Base-by-base conservation (phyloP, 1,140 invertebrate genomes). In the Hormaphis cornu region DNA sequence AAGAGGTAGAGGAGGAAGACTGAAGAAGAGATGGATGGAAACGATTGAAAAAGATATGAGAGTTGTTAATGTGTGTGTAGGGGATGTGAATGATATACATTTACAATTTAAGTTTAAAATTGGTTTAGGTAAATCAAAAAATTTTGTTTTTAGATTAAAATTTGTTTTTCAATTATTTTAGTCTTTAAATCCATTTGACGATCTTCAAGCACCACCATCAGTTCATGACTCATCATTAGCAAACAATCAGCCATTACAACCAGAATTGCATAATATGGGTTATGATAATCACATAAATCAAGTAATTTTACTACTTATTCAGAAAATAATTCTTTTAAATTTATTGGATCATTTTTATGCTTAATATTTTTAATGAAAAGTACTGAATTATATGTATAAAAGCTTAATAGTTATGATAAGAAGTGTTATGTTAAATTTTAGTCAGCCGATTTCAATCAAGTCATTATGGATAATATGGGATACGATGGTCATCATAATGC, bases 401-500 rank as follows among this genome's bases (percentile, higher is more conserved):
- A 33, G 4, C 30, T 33, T 33, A 33, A 6, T 6, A 33, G 9
- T 56, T 35, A 35, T 35, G 16, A 33, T 20, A 30, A 14, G 28
- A 10, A 37, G 16, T 37, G 16, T 58, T 37, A 28, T 50, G 14
- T 48, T 66, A 22, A n/a, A 50, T 50, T 48, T 48, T 35, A 66
- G 61, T 33, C 61, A 8, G 20, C 46, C 50, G 61, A 66, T 48
- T 66, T 66, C 9, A 66, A 66, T 50, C 61, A 48, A 66, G 26
- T 66, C 73, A 79, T 81, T 77, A 82, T 86, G 83, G 83, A 86
- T 1, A 89, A 88, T 73, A 83, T 88, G 80, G 87, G 87, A n/a
- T 90, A 89, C 76, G 88, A 90, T 72, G 86, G 87, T 89, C 56
- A 82, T 69, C 83, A 84, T 69, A 86, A 87, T 37, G 83, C 83